phyloP scores from a whole-genome alignment of 1,140 invertebrate species.

The Ips nitidus region DNA sequence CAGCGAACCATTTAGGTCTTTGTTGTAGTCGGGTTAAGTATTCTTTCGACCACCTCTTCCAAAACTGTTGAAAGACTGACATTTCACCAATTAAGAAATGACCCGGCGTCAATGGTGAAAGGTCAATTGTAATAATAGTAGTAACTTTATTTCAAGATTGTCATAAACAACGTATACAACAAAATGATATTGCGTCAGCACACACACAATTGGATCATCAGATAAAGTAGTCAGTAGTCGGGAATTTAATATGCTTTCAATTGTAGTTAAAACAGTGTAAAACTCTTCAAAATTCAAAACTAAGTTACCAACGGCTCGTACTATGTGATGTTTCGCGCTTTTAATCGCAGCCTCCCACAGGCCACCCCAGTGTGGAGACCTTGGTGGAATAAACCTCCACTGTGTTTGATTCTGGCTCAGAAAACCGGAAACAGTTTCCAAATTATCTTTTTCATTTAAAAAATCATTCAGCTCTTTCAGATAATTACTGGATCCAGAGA shows the following conservation, averaged over 20 bases:
- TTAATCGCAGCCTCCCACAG: neutral
- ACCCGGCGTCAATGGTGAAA: neutral
- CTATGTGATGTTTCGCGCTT: neutral
- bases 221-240: neutral
- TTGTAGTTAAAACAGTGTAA: neutral
- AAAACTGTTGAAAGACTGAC: neutral
- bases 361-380: conserved; percentile 8
- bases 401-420: neutral
- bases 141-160: too few relatives aligned
- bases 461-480: neutral
- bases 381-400: conserved; percentile 7
- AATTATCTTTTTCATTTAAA: neutral
- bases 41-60: conserved; percentile 1
- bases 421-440: conserved; percentile 1
- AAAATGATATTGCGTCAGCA: too few relatives aligned
- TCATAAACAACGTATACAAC: too few relatives aligned
- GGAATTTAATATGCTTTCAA: conserved; percentile 11
- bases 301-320: neutral
- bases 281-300: too few relatives aligned
- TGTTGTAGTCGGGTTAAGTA: conserved; percentile 2
- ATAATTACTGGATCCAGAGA: conserved; percentile 2
- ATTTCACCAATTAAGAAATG: conserved; percentile 3
- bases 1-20: neutral
- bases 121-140: too few relatives aligned
- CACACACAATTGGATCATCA: too few relatives aligned